phyloP scores from a whole-genome alignment of 1,140 invertebrate species.

The Scaptomyza hsui region DNA sequence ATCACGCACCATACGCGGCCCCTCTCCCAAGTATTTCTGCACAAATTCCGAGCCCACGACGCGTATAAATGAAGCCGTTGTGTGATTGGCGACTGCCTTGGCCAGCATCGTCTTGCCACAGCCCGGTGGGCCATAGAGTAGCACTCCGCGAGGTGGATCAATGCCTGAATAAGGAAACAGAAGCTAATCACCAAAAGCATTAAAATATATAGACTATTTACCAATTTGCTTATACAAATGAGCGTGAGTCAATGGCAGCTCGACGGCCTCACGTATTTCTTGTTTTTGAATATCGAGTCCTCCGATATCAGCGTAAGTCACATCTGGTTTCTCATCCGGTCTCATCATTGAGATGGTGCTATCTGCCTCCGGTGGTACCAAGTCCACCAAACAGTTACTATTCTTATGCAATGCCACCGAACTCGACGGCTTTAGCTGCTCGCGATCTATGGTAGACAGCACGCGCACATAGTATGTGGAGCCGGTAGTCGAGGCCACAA shows the following conservation, averaged over 20 bases:
- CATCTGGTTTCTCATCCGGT: slow-evolving; percentile 99
- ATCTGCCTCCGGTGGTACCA: slow-evolving; percentile 98
- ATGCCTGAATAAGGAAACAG: slow-evolving; percentile 84
- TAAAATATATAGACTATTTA: slow-evolving; percentile 23
- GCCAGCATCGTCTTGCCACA: slow-evolving; percentile 99
- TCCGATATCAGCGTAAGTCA: slow-evolving; percentile 98
- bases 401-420: slow-evolving; percentile 99
- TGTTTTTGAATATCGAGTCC: slow-evolving; percentile 99
- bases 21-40: slow-evolving; percentile 99
- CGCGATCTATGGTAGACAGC: slow-evolving; percentile 96
- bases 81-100: slow-evolving; percentile 99
- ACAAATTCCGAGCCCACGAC: slow-evolving; percentile 99
- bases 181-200: background rate
- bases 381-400: slow-evolving; percentile 98
- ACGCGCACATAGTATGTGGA: slow-evolving; percentile 99
- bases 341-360: slow-evolving; percentile 96
- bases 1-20: slow-evolving; percentile 99
- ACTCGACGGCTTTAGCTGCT: slow-evolving; percentile 97
- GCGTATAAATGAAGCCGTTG: slow-evolving; percentile 98
- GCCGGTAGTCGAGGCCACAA: slow-evolving; percentile 91
- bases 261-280: slow-evolving; percentile 99
- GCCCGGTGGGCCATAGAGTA: slow-evolving; percentile 99
- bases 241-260: slow-evolving; percentile 98
- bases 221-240: slow-evolving; percentile 98
- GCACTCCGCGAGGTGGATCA: slow-evolving; percentile 98